Evolutionary conservation across 1,140 invertebrate genomes (phyloP).

Genomic region (Musca vetustissima): DNA sequence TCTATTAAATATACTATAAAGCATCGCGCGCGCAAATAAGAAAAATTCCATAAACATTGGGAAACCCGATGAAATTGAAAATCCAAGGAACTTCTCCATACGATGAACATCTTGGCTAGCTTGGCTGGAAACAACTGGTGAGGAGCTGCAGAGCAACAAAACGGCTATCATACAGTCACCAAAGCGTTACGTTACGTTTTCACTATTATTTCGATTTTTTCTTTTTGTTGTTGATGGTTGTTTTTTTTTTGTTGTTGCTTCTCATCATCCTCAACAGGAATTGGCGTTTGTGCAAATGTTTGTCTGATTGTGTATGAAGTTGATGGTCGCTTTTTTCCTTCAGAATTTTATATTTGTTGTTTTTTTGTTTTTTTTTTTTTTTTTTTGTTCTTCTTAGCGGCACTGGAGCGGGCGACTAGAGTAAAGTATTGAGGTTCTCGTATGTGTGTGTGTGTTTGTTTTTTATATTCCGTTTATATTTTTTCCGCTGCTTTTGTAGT

Average conservation of each 20-base stretch:
- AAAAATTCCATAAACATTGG: not conserved
- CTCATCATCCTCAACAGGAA: constrained; percentile 2
- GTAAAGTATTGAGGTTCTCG: no score
- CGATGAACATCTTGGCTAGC: constrained; percentile 19
- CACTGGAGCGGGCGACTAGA: not conserved
- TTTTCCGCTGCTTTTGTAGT: constrained; percentile 15
- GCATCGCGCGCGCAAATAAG: no score
- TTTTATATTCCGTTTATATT: not conserved
- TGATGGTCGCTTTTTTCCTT: not conserved
- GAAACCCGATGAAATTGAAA: no score
- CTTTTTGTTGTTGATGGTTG: constrained; percentile 18
- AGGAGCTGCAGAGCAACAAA: constrained; percentile 13
- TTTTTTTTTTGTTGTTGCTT: constrained; percentile 40
- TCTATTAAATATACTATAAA: no score
- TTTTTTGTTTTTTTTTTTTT: not conserved
- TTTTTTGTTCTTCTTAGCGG: no score
- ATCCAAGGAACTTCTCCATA: not conserved
- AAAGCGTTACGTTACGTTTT: constrained; percentile 25
- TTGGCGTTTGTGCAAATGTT: not conserved
- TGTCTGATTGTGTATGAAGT: constrained; percentile 22
- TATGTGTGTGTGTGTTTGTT: not conserved
- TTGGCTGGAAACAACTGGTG: constrained; percentile 14
- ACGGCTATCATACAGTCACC: no score
- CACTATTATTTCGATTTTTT: constrained; percentile 23
- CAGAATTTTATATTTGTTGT: not conserved